These are phyloP conservation scores for Lutjanus argentimaculatus DNA, from an alignment of 2,797 vertebrate species.

Conservation along the genomic window DNA sequence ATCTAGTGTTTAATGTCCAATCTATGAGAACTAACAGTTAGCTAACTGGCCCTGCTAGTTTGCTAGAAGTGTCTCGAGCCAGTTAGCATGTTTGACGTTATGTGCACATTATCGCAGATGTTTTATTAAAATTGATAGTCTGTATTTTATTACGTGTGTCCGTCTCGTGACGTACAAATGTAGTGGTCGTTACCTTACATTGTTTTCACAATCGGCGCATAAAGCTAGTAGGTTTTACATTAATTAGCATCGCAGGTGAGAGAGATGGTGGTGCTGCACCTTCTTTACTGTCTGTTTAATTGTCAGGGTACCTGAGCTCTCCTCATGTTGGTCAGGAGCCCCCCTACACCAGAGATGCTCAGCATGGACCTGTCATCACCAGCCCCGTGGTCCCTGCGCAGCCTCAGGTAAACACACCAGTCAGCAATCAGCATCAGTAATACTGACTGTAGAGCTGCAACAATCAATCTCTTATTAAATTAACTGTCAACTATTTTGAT, in stretches of 20 bases:
- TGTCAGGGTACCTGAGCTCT: slow-evolving; percentile 85
- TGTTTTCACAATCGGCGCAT: too few species aligned
- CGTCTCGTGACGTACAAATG: neutral
- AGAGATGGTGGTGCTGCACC: fast-evolving
- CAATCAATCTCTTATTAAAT: too few species aligned
- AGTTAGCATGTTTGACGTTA: neutral
- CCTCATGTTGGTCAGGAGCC: slow-evolving; percentile 80
- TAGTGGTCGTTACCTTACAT: neutral
- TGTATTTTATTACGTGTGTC: neutral
- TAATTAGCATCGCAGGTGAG: neutral
- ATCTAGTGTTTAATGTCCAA: neutral
- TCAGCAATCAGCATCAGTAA: neutral
- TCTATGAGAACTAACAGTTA: neutral
- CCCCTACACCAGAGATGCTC: slow-evolving; percentile 74
- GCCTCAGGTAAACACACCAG: slow-evolving; percentile 73
- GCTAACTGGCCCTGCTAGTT: neutral
- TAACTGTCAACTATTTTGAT: too few species aligned
- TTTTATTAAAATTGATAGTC: neutral
- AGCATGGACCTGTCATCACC: slow-evolving; percentile 78
- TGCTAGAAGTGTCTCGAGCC: neutral
- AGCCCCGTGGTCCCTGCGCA: slow-evolving; percentile 78
- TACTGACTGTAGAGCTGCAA: neutral
- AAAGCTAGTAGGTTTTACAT: neutral
- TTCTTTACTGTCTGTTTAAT: neutral
- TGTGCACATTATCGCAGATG: too few species aligned